These are phyloP conservation scores for Amblyornis subalaris DNA, from an alignment of 2,113 vertebrate species.

Conservation along the genomic window DNA sequence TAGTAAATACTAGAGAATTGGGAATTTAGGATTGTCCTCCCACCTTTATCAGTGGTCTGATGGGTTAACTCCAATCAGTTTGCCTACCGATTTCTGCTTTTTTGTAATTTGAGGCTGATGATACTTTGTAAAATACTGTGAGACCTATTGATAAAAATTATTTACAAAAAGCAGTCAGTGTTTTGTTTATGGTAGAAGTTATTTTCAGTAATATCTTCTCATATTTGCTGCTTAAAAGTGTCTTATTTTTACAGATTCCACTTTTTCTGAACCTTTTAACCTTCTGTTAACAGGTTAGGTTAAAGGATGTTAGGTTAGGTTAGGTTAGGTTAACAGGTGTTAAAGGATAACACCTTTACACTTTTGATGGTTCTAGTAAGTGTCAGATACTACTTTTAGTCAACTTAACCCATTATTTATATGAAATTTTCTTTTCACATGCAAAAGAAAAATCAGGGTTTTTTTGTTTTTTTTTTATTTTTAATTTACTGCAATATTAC, in stretches of 20 bases:
- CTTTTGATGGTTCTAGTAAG: not conserved
- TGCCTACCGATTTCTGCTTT: not conserved
- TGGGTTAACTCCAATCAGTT: not conserved
- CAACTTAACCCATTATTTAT: not conserved
- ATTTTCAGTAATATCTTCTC: not conserved
- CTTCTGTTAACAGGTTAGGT: too few relatives aligned
- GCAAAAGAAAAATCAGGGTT: not conserved
- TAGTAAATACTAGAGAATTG: not conserved
- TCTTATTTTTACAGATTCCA: not conserved
- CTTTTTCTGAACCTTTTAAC: not conserved
- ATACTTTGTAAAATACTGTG: not conserved
- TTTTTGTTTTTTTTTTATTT: not conserved
- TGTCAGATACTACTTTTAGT: not conserved
- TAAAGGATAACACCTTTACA: not conserved
- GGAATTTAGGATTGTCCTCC: not conserved
- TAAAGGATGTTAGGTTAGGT: too few relatives aligned
- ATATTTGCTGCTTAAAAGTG: not conserved
- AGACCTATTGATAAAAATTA: not conserved
- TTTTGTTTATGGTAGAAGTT: not conserved
- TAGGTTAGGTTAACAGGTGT: too few relatives aligned
- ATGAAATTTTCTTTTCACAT: not conserved
- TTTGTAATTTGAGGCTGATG: not conserved
- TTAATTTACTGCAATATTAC: not conserved
- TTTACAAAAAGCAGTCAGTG: fast-evolving
- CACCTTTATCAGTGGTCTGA: not conserved